Evolutionary conservation across 2,888 invertebrate species (phyloP).

Genomic region (Diplazon laetatorius): DNA sequence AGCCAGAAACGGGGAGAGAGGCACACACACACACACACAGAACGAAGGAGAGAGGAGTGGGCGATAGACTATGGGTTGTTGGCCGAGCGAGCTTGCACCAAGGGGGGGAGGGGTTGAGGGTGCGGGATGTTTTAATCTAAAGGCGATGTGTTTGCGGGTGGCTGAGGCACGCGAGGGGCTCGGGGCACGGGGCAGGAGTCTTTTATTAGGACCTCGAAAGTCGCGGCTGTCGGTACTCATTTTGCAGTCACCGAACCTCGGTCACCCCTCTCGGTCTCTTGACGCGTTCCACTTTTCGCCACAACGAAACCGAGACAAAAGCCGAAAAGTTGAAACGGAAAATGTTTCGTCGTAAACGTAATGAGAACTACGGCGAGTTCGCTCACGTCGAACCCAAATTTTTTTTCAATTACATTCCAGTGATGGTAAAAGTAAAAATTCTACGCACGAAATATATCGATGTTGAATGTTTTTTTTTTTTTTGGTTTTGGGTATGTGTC

Average conservation of each 20-base stretch:
- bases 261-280: conserved; percentile 9
- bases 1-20: conserved; percentile 52
- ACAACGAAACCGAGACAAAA: conserved; percentile 9
- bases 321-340: neutral
- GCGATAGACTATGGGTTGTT: conserved; percentile 17
- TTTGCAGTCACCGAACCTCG: conserved; percentile 58
- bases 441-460: neutral
- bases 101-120: no score
- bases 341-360: conserved; percentile 15
- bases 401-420: conserved; percentile 5
- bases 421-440: neutral
- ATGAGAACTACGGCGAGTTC: conserved; percentile 4
- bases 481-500: neutral
- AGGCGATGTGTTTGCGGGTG: conserved; percentile 70
- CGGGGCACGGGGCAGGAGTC: conserved; percentile 19
- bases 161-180: conserved; percentile 61
- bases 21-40: conserved; percentile 35
- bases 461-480: neutral
- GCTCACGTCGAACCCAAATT: neutral
- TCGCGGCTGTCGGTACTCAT: conserved; percentile 59
- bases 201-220: conserved; percentile 59
- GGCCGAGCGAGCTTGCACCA: conserved; percentile 52
- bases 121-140: conserved; percentile 75
- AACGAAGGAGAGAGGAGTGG: conserved; percentile 29
- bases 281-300: neutral